Conservation (phyloP, 2,113 vertebrate genomes). For the Nettapus auritus region DNA sequence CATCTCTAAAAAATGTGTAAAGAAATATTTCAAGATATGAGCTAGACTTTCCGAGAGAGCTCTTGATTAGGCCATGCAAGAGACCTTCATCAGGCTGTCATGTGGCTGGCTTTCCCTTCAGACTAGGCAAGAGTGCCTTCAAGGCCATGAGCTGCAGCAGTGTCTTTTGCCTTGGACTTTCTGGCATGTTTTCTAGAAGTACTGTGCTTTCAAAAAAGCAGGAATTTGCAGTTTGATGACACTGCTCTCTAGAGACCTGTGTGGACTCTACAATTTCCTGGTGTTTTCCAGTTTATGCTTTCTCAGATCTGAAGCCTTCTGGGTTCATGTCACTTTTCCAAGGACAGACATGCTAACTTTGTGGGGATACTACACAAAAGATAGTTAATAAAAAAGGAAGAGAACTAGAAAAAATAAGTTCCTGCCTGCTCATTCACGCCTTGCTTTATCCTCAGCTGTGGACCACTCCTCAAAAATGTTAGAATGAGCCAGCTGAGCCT, state of each 20-base stretch:
- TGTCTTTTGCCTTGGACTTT: not conserved
- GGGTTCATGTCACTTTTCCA: not conserved
- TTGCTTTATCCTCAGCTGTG: not conserved
- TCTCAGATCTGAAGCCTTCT: not conserved
- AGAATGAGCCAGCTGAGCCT: not conserved
- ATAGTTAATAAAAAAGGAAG: not conserved
- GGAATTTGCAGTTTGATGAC: not conserved
- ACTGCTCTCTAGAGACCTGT: not conserved
- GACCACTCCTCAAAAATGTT: not conserved
- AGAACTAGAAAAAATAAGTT: not conserved
- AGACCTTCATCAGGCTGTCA: not conserved
- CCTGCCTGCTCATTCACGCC: not conserved
- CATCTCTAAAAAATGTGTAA: not conserved
- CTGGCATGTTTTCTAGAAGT: not conserved
- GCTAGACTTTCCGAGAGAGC: not conserved
- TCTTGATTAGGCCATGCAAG: not conserved
- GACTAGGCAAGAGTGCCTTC: not conserved
- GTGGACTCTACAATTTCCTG: not conserved
- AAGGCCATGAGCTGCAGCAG: not conserved
- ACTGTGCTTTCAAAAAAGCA: rapidly evolving
- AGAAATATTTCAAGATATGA: not conserved
- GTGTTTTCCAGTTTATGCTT: not conserved
- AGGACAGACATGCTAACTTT: not conserved
- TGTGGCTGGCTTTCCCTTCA: not conserved
- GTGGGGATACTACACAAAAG: not conserved